Evolutionary conservation across 1,140 invertebrate genomes (phyloP).

Genomic region (Episyrphus balteatus): DNA sequence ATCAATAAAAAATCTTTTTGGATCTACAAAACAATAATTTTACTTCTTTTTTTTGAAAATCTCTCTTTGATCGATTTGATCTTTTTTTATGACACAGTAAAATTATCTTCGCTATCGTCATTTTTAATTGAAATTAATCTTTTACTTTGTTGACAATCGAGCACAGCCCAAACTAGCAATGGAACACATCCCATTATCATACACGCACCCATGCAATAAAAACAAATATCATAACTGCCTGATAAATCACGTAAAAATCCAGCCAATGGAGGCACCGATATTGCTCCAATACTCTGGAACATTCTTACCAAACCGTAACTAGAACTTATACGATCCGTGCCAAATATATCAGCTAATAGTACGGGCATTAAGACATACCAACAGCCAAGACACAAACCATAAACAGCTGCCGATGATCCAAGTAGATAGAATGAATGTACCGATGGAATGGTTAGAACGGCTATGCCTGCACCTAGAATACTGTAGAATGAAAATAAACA

Average conservation of each 20-base stretch:
- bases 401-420: constrained; percentile 47
- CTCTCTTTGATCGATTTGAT: no score
- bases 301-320: constrained; percentile 61
- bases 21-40: no score
- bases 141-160: constrained; percentile 26
- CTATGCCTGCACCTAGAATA: constrained; percentile 53
- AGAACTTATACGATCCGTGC: constrained; percentile 58
- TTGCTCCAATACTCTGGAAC: constrained; percentile 63
- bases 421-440: constrained; percentile 51
- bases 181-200: constrained; percentile 59
- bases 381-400: constrained; percentile 57
- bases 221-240: constrained; percentile 56
- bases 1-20: no score
- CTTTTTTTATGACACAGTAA: constrained; percentile 7
- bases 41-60: no score
- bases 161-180: constrained; percentile 37
- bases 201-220: constrained; percentile 63
- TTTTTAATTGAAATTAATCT: constrained; percentile 15
- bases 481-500: constrained; percentile 39
- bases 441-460: constrained; percentile 53
- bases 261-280: constrained; percentile 57
- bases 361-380: constrained; percentile 66
- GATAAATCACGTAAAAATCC: constrained; percentile 55
- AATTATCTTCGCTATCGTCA: constrained; percentile 20
- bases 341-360: constrained; percentile 58